A percentile compares a stretch with the other conserved stretches of the same genome.
phyloP scores from a whole-genome alignment of 2,888 invertebrate species.

The Lamellibrachia columna region DNA sequence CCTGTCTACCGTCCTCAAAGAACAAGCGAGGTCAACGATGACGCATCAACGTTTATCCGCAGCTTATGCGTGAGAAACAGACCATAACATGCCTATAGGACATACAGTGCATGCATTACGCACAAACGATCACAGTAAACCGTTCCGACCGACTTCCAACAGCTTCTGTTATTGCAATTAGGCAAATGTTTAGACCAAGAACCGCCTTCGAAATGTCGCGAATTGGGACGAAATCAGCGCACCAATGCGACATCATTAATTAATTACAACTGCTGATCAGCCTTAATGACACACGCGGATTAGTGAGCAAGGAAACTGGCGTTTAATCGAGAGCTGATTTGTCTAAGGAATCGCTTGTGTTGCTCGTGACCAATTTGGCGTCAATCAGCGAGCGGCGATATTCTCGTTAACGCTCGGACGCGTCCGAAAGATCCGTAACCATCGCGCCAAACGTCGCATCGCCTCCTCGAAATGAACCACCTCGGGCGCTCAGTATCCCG shows the following conservation, averaged over 20 bases:
- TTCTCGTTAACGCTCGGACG: background rate
- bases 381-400: background rate
- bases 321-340: constrained; percentile 16
- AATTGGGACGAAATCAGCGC: background rate
- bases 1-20: background rate
- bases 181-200: background rate
- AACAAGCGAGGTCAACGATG: background rate
- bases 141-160: background rate
- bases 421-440: background rate
- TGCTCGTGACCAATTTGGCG: constrained; percentile 6
- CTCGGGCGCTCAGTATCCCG: background rate
- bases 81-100: background rate
- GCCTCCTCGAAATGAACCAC: constrained; percentile 9
- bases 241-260: background rate
- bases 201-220: background rate
- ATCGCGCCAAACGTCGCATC: background rate
- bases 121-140: background rate
- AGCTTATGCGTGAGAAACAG: background rate
- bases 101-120: background rate
- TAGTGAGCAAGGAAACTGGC: background rate
- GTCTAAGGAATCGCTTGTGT: background rate
- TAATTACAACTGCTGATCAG: constrained; percentile 3
- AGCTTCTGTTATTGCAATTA: constrained; percentile 7
- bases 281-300: background rate
- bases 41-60: background rate